phyloP scores from a whole-genome alignment of 2,888 invertebrate genomes.

The Hetaerina titia region DNA sequence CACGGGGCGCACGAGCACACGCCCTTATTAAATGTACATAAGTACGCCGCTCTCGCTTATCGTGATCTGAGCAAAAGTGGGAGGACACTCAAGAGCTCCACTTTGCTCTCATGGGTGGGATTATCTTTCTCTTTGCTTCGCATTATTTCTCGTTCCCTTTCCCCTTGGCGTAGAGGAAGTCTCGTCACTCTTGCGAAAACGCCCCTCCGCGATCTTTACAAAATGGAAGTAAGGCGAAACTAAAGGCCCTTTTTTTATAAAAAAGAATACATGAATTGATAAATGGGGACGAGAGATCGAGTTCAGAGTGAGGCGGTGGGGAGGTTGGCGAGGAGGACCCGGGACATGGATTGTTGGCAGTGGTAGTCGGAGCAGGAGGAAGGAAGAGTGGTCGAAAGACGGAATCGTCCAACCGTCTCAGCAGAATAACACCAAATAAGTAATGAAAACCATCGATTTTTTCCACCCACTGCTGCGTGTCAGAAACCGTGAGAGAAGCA shows the following conservation, averaged over 20 bases:
- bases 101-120: neutral
- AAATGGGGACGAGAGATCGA: neutral
- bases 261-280: neutral
- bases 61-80: too few relatives aligned
- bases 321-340: too few relatives aligned
- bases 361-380: neutral
- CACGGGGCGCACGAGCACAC: neutral
- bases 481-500: neutral
- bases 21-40: neutral
- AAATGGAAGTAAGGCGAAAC: neutral
- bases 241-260: neutral
- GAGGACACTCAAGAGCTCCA: neutral
- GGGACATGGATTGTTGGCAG: neutral
- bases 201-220: neutral
- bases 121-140: neutral
- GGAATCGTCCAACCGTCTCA: conserved; percentile 47
- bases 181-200: neutral
- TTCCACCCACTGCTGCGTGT: conserved; percentile 4
- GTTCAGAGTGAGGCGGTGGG: neutral
- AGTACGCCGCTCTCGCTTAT: neutral
- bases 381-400: neutral
- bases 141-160: neutral
- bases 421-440: conserved; percentile 61
- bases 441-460: conserved; percentile 63
- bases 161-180: neutral